Evolutionary conservation across 2,888 invertebrate genomes (phyloP).

Genomic region (Cecidostiba fungosa): DNA sequence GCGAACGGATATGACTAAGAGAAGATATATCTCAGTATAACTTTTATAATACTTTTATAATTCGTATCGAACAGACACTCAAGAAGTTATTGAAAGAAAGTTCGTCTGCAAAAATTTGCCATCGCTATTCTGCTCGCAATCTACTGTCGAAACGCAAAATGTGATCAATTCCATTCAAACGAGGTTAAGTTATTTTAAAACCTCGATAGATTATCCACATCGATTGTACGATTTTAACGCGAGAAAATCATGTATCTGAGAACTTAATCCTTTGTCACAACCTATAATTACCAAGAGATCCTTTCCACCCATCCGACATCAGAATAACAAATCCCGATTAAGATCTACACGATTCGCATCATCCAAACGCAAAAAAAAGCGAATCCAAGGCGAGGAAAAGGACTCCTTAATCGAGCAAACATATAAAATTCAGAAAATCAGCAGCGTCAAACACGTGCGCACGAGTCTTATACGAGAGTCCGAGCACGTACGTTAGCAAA

Average conservation of each 20-base stretch:
- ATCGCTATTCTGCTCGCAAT: neutral
- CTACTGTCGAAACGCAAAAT: neutral
- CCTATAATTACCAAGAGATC: neutral
- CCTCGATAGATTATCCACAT: neutral
- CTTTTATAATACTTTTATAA: neutral
- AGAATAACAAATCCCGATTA: neutral
- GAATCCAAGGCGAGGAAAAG: neutral
- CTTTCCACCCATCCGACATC: neutral
- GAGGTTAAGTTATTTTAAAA: neutral
- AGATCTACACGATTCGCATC: neutral
- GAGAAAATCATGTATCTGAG: neutral
- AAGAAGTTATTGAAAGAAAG: neutral
- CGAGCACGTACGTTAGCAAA: slow-evolving; percentile 14
- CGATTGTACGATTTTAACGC: neutral
- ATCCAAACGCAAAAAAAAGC: neutral
- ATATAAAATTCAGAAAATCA: neutral
- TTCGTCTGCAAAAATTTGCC: neutral
- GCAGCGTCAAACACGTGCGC: neutral
- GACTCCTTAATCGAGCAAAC: neutral
- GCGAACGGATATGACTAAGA: slow-evolving; percentile 13
- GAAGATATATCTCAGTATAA: neutral
- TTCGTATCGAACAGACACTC: neutral
- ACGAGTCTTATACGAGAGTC: neutral
- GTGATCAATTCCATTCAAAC: neutral
- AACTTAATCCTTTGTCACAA: neutral